Conservation (phyloP, 2,888 invertebrate genomes). For the Gasteruption jaculator region DNA sequence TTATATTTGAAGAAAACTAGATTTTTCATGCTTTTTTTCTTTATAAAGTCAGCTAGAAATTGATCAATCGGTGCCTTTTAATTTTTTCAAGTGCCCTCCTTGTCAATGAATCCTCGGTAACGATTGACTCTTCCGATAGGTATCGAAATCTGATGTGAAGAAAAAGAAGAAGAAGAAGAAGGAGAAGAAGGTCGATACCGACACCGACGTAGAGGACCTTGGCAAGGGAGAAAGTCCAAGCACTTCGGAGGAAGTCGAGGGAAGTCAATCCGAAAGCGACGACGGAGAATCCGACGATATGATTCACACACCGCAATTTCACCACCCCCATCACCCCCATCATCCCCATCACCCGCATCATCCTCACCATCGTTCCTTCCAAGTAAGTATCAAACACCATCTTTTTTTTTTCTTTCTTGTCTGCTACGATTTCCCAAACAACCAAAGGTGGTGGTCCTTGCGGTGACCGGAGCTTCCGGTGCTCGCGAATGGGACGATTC, state of each 20-base stretch:
- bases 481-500: too few species aligned
- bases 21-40: too few species aligned
- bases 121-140: too few species aligned
- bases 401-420: background rate
- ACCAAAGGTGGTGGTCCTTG: too few species aligned
- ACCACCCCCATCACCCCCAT: constrained; percentile 55
- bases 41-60: too few species aligned
- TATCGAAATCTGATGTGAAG: constrained; percentile 31
- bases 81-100: too few species aligned
- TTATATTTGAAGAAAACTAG: too few species aligned
- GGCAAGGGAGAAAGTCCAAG: constrained; percentile 19
- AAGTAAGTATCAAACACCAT: constrained; percentile 56
- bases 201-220: constrained; percentile 29
- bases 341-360: constrained; percentile 51
- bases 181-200: constrained; percentile 10
- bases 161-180: constrained; percentile 22
- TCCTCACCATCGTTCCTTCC: constrained; percentile 64
- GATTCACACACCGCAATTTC: constrained; percentile 64
- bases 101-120: too few species aligned
- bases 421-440: background rate
- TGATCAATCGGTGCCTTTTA: too few species aligned
- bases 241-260: constrained; percentile 35
- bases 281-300: constrained; percentile 57
- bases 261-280: constrained; percentile 47
- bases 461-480: too few species aligned